Base-by-base conservation (phyloP, 2,797 vertebrate species). In the Pangasius krempfi region DNA sequence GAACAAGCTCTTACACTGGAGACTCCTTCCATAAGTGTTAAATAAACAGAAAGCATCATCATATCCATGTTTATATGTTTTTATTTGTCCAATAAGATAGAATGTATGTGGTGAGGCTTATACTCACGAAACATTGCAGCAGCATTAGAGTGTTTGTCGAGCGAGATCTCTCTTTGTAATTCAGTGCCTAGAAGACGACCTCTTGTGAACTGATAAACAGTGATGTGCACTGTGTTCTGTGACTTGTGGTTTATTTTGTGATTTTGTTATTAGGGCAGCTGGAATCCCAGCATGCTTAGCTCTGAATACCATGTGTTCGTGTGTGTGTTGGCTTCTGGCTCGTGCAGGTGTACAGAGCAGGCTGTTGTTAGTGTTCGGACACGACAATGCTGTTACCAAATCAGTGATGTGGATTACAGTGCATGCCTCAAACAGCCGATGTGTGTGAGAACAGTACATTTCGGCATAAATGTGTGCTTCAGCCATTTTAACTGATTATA, bases 201-300 rank as follows among this genome's bases (percentile, higher is more conserved):
- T 30, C 75, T 9, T 78, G 47, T 78, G 14, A n/a, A 79, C 6
- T 1, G 75, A 78, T n/a, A 27, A 13, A 3, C 47, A 20, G 6
- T 0, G 73, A 50, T n/a, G 72, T 27, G 25, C 3, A 20, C 40
- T 25, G 3, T 44, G 70, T 66, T 68, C 27, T 40, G 72, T 14
- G 58, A 27, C 20, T 33, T 60, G 14, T 27, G 50, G n/a, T 83
- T 47, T 83, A 22, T 64, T 62, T 64, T 83, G 25, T n/a, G 58
- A 27, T 62, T n/a, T 47, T 44, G 44, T 47, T 64, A 64, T 66
- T 18, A 37, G 13, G 10, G 37, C 33, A 62, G 58, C 60, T 47
- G 37, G 33, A 64, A 47, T 83, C 81, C 81, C 81, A 66, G 60
- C 81, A 83, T 47, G 37, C 58, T 47, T 25, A 20, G 60, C 40